A percentile compares a stretch with the other conserved stretches of the same genome.
Conservation (phyloP, 1,140 invertebrate genomes). For the Octopus bimaculoides region DNA sequence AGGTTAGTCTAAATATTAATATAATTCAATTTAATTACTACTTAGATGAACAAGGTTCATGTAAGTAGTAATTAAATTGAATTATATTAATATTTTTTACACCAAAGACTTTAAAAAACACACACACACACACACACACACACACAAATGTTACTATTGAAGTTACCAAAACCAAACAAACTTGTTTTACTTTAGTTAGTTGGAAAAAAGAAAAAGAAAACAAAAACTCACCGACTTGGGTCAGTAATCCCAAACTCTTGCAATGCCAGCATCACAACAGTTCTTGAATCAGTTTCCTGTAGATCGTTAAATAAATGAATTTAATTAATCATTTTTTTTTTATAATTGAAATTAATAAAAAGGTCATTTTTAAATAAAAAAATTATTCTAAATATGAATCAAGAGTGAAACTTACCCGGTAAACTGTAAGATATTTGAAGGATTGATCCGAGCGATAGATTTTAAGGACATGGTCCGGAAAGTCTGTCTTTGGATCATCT, state of each 20-base stretch:
- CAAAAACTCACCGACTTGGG: conserved; percentile 59
- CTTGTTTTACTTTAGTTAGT: neutral
- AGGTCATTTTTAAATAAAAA: neutral
- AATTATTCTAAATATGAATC: neutral
- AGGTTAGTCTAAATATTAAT: too few species aligned
- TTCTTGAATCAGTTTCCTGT: conserved; percentile 91
- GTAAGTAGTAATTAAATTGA: too few species aligned
- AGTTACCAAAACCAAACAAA: too few species aligned
- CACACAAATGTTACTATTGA: too few species aligned
- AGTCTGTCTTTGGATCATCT: conserved; percentile 67
- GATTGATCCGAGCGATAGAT: conserved; percentile 89
- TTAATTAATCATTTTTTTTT: too few species aligned
- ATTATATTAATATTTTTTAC: too few species aligned
- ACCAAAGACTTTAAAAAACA: too few species aligned
- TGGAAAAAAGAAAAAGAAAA: neutral
- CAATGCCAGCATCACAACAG: conserved; percentile 95
- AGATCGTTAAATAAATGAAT: neutral
- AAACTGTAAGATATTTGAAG: conserved; percentile 94
- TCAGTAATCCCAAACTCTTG: conserved; percentile 96
- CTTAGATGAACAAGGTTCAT: too few species aligned
- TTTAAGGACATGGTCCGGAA: conserved; percentile 96
- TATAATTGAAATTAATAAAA: neutral
- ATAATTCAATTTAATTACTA: too few species aligned
- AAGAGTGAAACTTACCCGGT: conserved; percentile 65
- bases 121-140: too few species aligned